These are phyloP conservation scores for Urocynchramus pylzowi DNA, from an alignment of 2,113 vertebrate genomes.

Conservation along the genomic window DNA sequence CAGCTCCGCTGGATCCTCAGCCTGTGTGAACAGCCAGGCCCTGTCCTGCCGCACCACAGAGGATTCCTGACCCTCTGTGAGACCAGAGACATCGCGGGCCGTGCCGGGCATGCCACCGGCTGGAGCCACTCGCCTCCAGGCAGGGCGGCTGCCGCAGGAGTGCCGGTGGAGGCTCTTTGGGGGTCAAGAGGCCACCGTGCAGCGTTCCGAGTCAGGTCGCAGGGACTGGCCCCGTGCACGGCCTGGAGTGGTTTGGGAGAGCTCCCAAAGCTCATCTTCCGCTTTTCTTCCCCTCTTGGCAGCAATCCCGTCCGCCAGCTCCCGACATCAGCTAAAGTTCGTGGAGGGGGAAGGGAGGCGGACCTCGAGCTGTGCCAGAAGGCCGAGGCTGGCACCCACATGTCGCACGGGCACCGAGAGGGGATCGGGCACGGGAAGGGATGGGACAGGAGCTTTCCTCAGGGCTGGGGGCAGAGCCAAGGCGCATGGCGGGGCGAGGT, in stretches of 20 bases:
- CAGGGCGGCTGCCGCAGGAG: neutral
- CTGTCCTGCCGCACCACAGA: neutral
- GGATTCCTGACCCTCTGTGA: fast-evolving
- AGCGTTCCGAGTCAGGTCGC: neutral
- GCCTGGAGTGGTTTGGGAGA: neutral
- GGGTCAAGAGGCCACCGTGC: neutral
- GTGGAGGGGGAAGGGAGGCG: too few relatives aligned
- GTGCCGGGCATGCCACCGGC: fast-evolving
- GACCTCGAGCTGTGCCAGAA: neutral
- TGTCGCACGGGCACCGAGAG: neutral
- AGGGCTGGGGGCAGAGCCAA: fast-evolving
- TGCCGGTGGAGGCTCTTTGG: fast-evolving
- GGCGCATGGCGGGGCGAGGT: fast-evolving
- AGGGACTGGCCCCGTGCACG: neutral
- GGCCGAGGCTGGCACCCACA: fast-evolving
- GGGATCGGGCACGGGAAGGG: neutral
- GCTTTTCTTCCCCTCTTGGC: neutral
- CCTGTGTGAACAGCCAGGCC: neutral
- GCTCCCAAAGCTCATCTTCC: neutral
- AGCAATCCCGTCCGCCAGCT: neutral
- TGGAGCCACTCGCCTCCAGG: fast-evolving
- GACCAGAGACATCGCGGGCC: fast-evolving
- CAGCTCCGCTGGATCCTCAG: neutral
- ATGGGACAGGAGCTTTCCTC: neutral
- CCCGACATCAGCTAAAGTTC: neutral